Evolutionary conservation across 92 coral and sea anemone genomes (phyloP).

Genomic region (Palythoa caribaeorum): DNA sequence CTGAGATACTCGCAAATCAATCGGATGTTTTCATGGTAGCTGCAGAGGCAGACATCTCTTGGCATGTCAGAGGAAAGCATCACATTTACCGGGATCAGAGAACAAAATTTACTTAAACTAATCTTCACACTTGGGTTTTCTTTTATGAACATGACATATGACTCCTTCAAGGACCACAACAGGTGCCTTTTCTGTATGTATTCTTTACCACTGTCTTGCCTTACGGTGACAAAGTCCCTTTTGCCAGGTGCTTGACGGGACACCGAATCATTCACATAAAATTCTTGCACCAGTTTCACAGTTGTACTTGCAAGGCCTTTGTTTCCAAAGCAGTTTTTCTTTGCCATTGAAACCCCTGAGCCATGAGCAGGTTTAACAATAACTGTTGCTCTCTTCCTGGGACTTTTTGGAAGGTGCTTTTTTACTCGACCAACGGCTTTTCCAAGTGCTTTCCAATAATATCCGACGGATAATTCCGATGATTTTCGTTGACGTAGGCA

Average conservation of each 20-base stretch:
- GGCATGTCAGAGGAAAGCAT: conserved; percentile 55
- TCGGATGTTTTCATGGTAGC: conserved; percentile 50
- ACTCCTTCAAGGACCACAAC: conserved; percentile 56
- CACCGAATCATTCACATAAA: conserved; percentile 45
- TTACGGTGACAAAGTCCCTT: conserved; percentile 65
- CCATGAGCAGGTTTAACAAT: neutral
- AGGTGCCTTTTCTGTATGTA: conserved; percentile 75
- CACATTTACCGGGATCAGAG: conserved; percentile 63
- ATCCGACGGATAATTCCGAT: too few species aligned
- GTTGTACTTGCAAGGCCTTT: conserved; percentile 35
- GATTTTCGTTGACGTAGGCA: too few species aligned
- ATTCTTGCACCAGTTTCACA: conserved; percentile 34
- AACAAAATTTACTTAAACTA: conserved; percentile 65
- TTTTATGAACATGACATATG: conserved; percentile 52
- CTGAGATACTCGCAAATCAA: conserved; percentile 62
- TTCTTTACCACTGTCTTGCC: conserved; percentile 26
- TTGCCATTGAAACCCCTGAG: neutral
- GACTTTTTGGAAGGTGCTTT: conserved; percentile 18
- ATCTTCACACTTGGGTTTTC: conserved; percentile 60
- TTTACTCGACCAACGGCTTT: neutral
- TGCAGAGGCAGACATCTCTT: conserved; percentile 58
- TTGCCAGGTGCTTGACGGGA: conserved; percentile 70
- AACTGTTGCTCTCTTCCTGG: conserved; percentile 34
- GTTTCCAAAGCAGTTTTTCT: conserved; percentile 8
- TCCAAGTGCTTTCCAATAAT: neutral